A percentile compares a stretch with the other conserved stretches of the same genome.
Conservation (phyloP, 2,113 vertebrate genomes). For the Verasper variegatus region DNA sequence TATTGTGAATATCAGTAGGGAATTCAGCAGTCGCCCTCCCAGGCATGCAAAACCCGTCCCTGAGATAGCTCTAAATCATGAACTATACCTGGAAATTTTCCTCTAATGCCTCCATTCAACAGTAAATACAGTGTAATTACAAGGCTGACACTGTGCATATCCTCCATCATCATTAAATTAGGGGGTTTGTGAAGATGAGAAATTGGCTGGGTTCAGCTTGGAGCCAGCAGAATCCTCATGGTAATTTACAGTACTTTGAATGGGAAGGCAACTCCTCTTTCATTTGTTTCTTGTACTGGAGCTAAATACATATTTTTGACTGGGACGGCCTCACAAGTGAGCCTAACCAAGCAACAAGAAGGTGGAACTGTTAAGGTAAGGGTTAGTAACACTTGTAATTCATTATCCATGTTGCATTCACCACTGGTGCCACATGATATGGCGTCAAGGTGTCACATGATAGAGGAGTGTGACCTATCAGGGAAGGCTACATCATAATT, state of each 20-base stretch:
- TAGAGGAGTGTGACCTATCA: neutral
- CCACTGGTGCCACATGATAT: neutral
- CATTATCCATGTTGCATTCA: neutral
- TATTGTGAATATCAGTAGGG: conserved; percentile 58
- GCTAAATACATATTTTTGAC: conserved; percentile 59
- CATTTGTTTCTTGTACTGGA: conserved; percentile 53
- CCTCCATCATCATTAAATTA: conserved; percentile 75
- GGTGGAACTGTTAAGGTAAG: neutral
- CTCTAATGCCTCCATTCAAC: conserved; percentile 66
- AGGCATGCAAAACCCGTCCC: conserved; percentile 38
- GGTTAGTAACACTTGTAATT: neutral
- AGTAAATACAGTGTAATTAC: conserved; percentile 73
- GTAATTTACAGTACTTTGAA: conserved; percentile 68
- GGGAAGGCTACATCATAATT: neutral
- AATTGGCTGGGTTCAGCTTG: conserved; percentile 68
- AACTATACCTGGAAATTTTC: conserved; percentile 56
- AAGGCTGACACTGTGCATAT: conserved; percentile 63
- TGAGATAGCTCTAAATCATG: conserved; percentile 31
- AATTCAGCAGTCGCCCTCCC: conserved; percentile 49
- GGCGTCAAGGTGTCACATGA: neutral
- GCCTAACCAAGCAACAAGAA: neutral
- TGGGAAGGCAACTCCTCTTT: conserved; percentile 61
- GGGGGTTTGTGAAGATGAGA: conserved; percentile 70
- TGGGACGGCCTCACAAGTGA: conserved; percentile 32
- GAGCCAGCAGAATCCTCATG: conserved; percentile 71